Base-by-base conservation (phyloP, 2,797 vertebrate species). In the Micromesistius poutassou region DNA sequence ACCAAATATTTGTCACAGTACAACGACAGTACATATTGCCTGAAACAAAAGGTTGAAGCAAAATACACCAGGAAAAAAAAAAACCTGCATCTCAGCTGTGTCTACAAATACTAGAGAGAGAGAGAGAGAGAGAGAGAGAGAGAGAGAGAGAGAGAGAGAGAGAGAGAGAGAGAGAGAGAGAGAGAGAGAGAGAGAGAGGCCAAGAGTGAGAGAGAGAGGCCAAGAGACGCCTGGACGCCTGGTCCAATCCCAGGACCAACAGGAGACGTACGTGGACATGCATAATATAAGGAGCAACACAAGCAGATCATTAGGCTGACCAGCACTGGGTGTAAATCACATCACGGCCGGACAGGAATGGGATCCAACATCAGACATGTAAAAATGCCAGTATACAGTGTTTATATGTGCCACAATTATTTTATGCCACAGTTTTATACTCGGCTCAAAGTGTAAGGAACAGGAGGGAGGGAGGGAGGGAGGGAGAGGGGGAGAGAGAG, bases 371-470 rank as follows among this genome's bases (percentile, higher is more conserved):
- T 79, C 75, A 76, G 77, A 76, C 83, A 76, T 12, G 0, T 74
- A 74, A 22, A 78, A 80, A 87, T 82, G 82, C 82, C 79, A 3
- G 40, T 78, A 71, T 76, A 87, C 84, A 83, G 75, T 74, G 81
- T 83, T 79, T 50, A 83, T 75, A n/a, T 25, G 72, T 38, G 33
- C 10, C 33, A 77, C 78, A 87, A 92, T 90, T 92, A 88, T 87
- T 88, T 83, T 38, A 79, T 89, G 83, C 88, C 92, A 90, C 89
- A 86, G 86, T 88, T 86, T 85, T 88, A 83, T 82, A 50, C 72
- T 62, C 80, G 74, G 71, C 82, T 78, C 86, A 82, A 85, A 74
- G 74, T 40, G 22, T 70, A 28, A 74, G 19, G 83, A 86, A 91
- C 87, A 90, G 86, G 89, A 77, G 89, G 87, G 87, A 87, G 77